Conservation (phyloP, 2,113 vertebrate genomes). For the Mionectes macconnelli region DNA sequence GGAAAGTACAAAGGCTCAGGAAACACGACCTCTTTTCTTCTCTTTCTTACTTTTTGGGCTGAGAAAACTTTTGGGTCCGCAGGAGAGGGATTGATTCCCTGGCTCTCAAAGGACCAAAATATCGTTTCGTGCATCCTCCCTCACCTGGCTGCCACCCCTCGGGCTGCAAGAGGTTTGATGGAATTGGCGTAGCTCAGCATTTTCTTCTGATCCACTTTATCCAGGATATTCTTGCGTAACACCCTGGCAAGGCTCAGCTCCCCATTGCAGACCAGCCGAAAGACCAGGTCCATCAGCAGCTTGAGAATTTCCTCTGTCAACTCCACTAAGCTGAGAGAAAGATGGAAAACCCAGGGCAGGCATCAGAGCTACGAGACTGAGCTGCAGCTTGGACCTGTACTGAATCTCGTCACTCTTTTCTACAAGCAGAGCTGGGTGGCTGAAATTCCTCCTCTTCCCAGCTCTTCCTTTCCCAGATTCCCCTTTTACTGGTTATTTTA, state of each 20-base stretch:
- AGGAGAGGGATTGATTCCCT: background rate
- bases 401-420: accelerated
- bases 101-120: background rate
- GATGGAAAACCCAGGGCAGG: background rate
- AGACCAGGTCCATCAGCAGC: slow-evolving; percentile 96
- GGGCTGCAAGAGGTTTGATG: slow-evolving; percentile 89
- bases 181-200: slow-evolving; percentile 87
- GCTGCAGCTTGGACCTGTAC: background rate
- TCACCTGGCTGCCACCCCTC: slow-evolving; percentile 95
- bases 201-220: slow-evolving; percentile 96
- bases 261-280: slow-evolving; percentile 90
- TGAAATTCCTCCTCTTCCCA: background rate
- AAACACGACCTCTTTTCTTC: background rate
- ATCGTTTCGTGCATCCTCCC: accelerated
- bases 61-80: background rate
- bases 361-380: background rate
- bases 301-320: slow-evolving; percentile 95
- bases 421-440: background rate
- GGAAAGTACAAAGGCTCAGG: background rate
- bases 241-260: slow-evolving; percentile 96
- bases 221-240: slow-evolving; percentile 94
- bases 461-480: background rate
- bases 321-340: slow-evolving; percentile 86
- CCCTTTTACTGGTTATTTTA: background rate
- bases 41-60: background rate